Conservation (phyloP, 2,113 vertebrate genomes). For the Megaleporinus macrocephalus region DNA sequence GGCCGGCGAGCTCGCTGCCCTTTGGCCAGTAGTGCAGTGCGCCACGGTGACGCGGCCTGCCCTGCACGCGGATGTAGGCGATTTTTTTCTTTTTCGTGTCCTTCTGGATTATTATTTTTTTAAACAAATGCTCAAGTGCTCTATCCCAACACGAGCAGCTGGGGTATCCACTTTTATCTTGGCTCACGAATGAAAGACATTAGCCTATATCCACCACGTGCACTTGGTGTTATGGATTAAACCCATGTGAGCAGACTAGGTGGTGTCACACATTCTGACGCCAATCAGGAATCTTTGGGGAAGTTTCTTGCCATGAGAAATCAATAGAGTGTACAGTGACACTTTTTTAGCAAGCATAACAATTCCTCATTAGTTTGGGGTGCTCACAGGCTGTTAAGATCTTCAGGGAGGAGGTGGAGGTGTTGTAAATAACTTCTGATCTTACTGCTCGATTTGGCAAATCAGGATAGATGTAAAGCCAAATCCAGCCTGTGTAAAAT, state of each 20-base stretch:
- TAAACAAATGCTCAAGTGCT: no score
- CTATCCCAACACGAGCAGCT: no score
- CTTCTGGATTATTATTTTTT: no score
- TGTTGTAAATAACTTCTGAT: no score
- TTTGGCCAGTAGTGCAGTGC: constrained; percentile 47
- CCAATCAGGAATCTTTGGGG: not conserved
- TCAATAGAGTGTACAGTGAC: not conserved
- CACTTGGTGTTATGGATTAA: not conserved
- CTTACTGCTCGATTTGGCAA: no score
- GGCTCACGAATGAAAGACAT: no score
- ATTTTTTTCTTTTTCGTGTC: not conserved
- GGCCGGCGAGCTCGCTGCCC: constrained; percentile 9
- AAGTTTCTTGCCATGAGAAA: no score
- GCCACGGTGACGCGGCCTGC: constrained; percentile 26
- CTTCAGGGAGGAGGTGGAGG: no score
- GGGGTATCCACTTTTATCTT: not conserved
- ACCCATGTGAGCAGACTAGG: not conserved
- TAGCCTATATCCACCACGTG: not conserved
- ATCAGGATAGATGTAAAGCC: no score
- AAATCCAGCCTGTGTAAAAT: no score
- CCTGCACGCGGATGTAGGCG: constrained; percentile 33
- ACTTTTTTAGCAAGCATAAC: not conserved
- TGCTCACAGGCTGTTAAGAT: not conserved
- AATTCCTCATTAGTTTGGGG: not conserved
- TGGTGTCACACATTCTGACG: not conserved